Conservation (phyloP, 1,140 invertebrate species). For the Vollenhovia emeryi region DNA sequence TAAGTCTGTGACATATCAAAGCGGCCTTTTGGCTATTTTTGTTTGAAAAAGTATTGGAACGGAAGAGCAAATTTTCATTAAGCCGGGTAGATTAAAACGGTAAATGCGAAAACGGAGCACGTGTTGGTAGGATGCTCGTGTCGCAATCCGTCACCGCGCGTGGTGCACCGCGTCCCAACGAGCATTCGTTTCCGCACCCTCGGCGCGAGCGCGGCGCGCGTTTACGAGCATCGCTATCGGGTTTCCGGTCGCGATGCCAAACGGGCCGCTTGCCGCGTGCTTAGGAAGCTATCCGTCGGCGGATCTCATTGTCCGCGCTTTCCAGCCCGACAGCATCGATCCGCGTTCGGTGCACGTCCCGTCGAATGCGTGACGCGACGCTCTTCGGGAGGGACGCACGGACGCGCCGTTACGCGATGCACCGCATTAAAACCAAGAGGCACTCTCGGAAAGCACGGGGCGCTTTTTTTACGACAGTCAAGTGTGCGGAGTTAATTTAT, state of each 20-base stretch:
- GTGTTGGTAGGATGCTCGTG: too few relatives aligned
- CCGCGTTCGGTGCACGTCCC: neutral
- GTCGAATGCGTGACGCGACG: slow-evolving; percentile 6
- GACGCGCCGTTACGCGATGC: neutral
- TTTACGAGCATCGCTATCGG: slow-evolving; percentile 46
- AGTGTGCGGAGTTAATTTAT: slow-evolving; percentile 13
- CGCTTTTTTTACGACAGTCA: neutral
- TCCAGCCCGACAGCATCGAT: slow-evolving; percentile 14
- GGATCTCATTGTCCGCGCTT: slow-evolving; percentile 47
- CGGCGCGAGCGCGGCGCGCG: neutral
- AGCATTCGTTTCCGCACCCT: slow-evolving; percentile 29
- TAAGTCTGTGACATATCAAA: neutral
- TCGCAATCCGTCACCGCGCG: slow-evolving; percentile 6
- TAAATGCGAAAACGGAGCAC: neutral
- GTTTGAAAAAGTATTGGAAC: neutral
- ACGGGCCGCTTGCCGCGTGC: slow-evolving; percentile 5
- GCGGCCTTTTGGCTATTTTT: too few relatives aligned
- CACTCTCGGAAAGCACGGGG: neutral
- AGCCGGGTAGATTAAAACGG: neutral
- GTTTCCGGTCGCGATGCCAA: slow-evolving; percentile 38
- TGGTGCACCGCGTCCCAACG: neutral
- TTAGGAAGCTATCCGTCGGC: slow-evolving; percentile 18
- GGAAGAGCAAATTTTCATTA: neutral
- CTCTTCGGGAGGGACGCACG: neutral
- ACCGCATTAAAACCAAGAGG: neutral